phyloP scores from a whole-genome alignment of 2,113 vertebrate species.

The Bubalus kerabau region DNA sequence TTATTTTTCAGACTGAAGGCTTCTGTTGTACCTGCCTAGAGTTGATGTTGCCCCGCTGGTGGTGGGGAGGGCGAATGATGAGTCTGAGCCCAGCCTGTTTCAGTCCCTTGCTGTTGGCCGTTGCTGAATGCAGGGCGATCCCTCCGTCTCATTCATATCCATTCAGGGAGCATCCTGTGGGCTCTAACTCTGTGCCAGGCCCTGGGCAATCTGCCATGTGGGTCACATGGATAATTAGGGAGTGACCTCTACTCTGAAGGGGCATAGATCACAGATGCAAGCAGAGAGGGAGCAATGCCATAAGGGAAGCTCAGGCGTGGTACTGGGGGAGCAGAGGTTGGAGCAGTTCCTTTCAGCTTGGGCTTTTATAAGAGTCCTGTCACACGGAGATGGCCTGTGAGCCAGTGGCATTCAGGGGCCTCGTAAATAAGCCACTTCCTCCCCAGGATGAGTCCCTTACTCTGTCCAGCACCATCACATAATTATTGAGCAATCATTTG shows the following conservation, averaged over 20 bases:
- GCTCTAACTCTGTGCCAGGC: neutral
- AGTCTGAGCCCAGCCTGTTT: neutral
- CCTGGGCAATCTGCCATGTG: neutral
- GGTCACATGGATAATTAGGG: neutral
- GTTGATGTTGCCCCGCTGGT: neutral
- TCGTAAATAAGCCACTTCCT: neutral
- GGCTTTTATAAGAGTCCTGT: neutral
- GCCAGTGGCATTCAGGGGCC: neutral
- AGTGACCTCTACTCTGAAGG: neutral
- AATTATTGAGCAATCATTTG: slow-evolving; percentile 18
- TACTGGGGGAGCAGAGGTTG: neutral
- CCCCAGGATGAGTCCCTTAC: neutral
- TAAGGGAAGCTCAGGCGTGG: neutral
- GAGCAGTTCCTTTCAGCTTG: neutral
- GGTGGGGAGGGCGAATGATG: neutral
- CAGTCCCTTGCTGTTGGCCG: neutral
- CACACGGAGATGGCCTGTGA: neutral
- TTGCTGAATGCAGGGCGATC: neutral
- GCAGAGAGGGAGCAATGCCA: neutral
- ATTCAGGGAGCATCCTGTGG: neutral
- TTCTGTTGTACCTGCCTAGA: neutral
- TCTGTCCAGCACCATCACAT: neutral
- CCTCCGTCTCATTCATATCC: neutral
- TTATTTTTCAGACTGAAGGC: slow-evolving; percentile 7
- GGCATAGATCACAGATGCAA: neutral